Evolutionary conservation across 2,888 invertebrate species (phyloP), one percentile per base, ranked within the genome.

Genomic region (Gryllus longicercus): DNA sequence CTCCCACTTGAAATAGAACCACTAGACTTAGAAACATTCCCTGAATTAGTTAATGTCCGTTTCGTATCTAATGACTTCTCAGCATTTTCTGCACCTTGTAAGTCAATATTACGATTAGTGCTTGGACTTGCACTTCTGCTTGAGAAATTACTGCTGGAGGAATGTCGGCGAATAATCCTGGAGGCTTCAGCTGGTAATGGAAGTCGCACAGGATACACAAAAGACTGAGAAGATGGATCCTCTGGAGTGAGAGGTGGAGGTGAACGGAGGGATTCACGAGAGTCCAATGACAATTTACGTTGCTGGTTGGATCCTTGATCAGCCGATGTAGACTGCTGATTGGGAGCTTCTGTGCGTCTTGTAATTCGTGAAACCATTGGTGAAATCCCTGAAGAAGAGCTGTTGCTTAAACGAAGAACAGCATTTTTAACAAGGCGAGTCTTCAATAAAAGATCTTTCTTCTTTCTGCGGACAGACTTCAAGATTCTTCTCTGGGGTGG

Each of bases 131-230:
- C 79, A 79, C 83, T 83, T 23, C 83, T 82, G 79, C 82, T 82
- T 49, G 83, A 82, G 50, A 82, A 82, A 50, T 81, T 82, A 79
- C 82, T 82, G 86, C 94, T 95, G 77, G 95, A 95, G 2, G 95
- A 95, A 85, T 95, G 94, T 23, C 95, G 89, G 74, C 95, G 89
- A 84, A 95, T 93, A 81, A 96, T 95, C 84, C 94, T 91, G 0
- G 95, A 94, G 79, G 92, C 93, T 85, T 95, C 95, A 1, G 93
- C 93, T 16, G 81, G 81, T 18, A 81, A 78, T 21, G 75, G 81
- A 11, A 84, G 91, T 74, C 90, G 89, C 77, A 89, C 88, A 83
- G 90, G 89, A 87, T 90, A 92, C 79, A 91, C 90, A 84, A 91
- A 92, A 85, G 90, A 89, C 83, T 91, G 91, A 10, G 90, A 90